These are phyloP conservation scores for Machaerirhynchus nigripectus DNA, from an alignment of 2,113 vertebrate species.

Conservation along the genomic window DNA sequence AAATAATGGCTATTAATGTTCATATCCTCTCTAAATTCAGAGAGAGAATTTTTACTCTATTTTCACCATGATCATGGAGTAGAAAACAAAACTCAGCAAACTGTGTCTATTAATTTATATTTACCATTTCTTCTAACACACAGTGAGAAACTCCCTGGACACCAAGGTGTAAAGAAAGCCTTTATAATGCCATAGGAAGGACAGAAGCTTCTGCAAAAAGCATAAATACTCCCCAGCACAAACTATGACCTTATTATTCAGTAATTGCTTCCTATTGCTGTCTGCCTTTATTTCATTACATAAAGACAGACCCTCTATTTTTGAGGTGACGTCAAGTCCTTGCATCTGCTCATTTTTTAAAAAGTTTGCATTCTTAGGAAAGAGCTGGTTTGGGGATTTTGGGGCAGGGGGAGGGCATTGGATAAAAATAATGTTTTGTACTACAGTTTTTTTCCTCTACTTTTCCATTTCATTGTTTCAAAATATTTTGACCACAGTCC, in stretches of 20 bases:
- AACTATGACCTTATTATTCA: slow-evolving; percentile 6
- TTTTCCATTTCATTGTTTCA: neutral
- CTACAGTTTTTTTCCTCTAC: neutral
- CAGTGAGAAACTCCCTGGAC: neutral
- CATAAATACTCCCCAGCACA: neutral
- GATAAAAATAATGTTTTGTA: neutral
- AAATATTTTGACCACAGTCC: neutral
- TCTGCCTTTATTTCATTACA: slow-evolving; percentile 30
- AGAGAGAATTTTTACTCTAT: neutral
- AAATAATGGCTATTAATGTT: neutral
- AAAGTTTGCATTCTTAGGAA: neutral
- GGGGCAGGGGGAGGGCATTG: fast-evolving
- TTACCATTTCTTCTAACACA: neutral
- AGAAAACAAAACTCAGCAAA: neutral
- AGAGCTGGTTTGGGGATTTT: neutral
- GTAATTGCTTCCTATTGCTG: slow-evolving; percentile 33
- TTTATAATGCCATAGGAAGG: neutral
- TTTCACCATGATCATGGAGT: neutral
- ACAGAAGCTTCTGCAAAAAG: neutral
- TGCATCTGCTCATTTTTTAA: neutral
- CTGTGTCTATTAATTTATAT: neutral
- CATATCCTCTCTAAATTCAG: neutral
- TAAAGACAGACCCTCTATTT: neutral
- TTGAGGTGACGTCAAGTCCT: neutral
- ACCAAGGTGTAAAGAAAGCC: slow-evolving; percentile 1